These are phyloP conservation scores for Babylonia areolata DNA, from an alignment of 1,140 invertebrate species.

Conservation along the genomic window DNA sequence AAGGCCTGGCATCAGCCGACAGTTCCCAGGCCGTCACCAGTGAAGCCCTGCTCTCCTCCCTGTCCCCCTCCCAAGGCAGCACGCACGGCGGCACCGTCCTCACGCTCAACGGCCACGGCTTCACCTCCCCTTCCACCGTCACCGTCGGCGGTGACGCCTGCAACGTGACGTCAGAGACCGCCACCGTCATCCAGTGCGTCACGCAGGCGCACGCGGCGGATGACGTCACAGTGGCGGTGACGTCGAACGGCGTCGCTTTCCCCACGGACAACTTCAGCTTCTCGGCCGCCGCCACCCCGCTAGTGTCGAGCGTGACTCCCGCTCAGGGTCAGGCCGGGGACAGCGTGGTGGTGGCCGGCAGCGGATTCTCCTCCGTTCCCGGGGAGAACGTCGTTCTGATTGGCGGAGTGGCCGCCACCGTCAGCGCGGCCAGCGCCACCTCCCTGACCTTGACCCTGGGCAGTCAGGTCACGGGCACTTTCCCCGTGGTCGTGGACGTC, in stretches of 20 bases:
- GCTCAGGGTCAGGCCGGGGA: slow-evolving; percentile 29
- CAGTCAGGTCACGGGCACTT: slow-evolving; percentile 48
- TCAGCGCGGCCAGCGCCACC: slow-evolving; percentile 41
- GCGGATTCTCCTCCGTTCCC: slow-evolving; percentile 39
- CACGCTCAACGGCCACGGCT: slow-evolving; percentile 54
- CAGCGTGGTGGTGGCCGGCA: slow-evolving; percentile 53
- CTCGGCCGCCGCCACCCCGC: slow-evolving; percentile 52
- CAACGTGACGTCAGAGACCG: slow-evolving; percentile 3
- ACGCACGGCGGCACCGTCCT: slow-evolving; percentile 45
- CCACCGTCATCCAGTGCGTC: slow-evolving; percentile 48
- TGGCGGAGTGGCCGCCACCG: slow-evolving; percentile 48
- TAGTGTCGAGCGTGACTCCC: slow-evolving; percentile 46
- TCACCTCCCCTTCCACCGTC: slow-evolving; percentile 49
- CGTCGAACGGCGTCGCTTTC: slow-evolving; percentile 46
- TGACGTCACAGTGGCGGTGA: slow-evolving; percentile 42
- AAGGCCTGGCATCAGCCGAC: slow-evolving; percentile 20
- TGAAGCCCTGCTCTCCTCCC: slow-evolving; percentile 4
- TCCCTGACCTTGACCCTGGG: slow-evolving; percentile 55
- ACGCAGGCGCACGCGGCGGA: slow-evolving; percentile 48
- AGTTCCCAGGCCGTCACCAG: slow-evolving; percentile 22
- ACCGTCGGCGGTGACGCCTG: slow-evolving; percentile 44
- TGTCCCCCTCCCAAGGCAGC: slow-evolving; percentile 54
- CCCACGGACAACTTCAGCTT: slow-evolving; percentile 39
- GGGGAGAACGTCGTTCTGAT: slow-evolving; percentile 49
- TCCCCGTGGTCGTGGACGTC: slow-evolving; percentile 52